Evolutionary conservation across 2,797 vertebrate genomes (phyloP).

Genomic region (Amazona finschi): DNA sequence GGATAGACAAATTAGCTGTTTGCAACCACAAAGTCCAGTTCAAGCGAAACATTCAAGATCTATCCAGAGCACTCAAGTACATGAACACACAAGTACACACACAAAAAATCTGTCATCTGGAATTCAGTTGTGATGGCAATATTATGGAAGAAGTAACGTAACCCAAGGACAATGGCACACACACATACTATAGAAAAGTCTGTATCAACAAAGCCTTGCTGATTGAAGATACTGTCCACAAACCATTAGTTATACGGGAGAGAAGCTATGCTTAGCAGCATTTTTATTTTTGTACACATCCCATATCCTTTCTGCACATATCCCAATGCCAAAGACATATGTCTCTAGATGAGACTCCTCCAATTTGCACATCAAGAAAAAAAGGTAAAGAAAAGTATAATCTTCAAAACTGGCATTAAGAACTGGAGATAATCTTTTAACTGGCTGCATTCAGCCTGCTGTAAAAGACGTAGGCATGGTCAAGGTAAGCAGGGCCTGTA

Average conservation of each 20-base stretch:
- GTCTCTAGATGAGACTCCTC: neutral
- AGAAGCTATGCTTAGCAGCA: neutral
- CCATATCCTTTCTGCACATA: neutral
- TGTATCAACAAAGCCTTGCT: neutral
- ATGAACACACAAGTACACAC: neutral
- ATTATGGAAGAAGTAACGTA: neutral
- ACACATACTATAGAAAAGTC: neutral
- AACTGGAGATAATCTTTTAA: neutral
- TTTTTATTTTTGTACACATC: neutral
- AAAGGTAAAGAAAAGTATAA: neutral
- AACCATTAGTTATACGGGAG: neutral
- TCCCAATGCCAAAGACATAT: neutral
- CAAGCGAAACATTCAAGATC: neutral
- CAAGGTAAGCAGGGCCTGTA: neutral
- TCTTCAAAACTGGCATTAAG: neutral
- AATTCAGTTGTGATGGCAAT: neutral
- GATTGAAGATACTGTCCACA: neutral
- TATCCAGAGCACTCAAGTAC: neutral
- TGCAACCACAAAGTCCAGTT: neutral
- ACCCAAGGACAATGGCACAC: neutral
- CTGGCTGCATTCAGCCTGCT: neutral
- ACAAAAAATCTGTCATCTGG: neutral
- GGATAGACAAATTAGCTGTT: neutral
- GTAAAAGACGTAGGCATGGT: neutral
- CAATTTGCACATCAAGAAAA: neutral